phyloP scores from a whole-genome alignment of 2,888 invertebrate species.

The Cyclophora albipunctata region DNA sequence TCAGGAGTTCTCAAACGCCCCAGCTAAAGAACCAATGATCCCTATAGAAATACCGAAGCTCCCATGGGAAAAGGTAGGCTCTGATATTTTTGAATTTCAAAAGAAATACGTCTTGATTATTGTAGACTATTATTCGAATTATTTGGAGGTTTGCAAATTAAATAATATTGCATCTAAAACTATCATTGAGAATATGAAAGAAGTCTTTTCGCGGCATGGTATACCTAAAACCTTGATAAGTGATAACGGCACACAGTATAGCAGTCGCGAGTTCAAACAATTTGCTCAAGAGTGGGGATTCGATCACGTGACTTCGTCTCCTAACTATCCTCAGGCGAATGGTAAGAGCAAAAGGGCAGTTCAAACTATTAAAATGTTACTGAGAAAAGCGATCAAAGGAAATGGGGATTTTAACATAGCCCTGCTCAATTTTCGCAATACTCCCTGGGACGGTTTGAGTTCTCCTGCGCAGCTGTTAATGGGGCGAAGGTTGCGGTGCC shows the following conservation, averaged over 20 bases:
- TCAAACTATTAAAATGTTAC: background rate
- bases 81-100: constrained; percentile 14
- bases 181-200: constrained; percentile 7
- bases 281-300: background rate
- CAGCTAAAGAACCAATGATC: constrained; percentile 14
- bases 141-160: constrained; percentile 8
- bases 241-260: constrained; percentile 11
- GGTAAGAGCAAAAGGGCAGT: constrained; percentile 1
- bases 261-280: constrained; percentile 1
- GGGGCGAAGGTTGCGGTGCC: constrained; percentile 8
- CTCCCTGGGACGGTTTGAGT: constrained; percentile 10
- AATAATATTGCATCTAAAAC: background rate
- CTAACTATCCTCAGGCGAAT: background rate
- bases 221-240: constrained; percentile 9
- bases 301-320: background rate
- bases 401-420: background rate
- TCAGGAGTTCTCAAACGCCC: constrained; percentile 7
- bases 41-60: constrained; percentile 8
- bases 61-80: constrained; percentile 14
- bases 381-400: background rate
- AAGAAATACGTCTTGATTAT: constrained; percentile 11
- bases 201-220: constrained; percentile 10
- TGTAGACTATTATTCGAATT: constrained; percentile 18
- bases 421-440: constrained; percentile 3
- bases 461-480: constrained; percentile 14